phyloP scores from a whole-genome alignment of 2,888 invertebrate genomes.

The Zootermopsis nevadensis region DNA sequence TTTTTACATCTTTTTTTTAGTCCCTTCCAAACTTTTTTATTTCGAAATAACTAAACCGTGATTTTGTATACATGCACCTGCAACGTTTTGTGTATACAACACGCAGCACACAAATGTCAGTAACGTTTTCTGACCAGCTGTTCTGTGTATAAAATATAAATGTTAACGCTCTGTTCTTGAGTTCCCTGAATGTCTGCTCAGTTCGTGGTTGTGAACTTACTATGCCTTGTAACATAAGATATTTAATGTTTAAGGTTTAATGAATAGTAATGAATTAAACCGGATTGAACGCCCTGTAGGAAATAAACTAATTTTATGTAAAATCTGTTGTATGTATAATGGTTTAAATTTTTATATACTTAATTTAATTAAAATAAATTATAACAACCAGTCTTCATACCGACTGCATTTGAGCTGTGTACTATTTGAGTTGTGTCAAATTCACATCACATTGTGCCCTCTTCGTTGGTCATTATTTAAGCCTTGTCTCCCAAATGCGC shows the following conservation, averaged over 20 bases:
- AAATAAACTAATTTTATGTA: too few relatives aligned
- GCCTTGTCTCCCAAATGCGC: too few relatives aligned
- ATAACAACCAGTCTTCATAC: too few relatives aligned
- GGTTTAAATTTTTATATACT: too few relatives aligned
- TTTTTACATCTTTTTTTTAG: background rate
- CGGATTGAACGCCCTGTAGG: too few relatives aligned
- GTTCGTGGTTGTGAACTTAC: background rate
- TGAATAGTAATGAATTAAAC: too few relatives aligned
- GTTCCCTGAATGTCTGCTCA: background rate
- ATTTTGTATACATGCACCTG: slow-evolving; percentile 3
- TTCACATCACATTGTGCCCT: too few relatives aligned
- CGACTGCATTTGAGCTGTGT: too few relatives aligned
- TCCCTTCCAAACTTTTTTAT: background rate
- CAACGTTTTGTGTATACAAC: background rate
- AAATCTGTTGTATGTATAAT: too few relatives aligned
- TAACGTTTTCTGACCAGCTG: background rate
- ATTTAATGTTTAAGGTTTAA: background rate
- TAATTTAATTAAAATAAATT: too few relatives aligned
- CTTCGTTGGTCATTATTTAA: too few relatives aligned
- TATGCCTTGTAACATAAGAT: background rate
- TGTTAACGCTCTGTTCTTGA: background rate
- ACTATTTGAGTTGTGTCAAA: too few relatives aligned
- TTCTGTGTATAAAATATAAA: slow-evolving; percentile 12
- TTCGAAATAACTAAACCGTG: background rate
- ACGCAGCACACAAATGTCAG: background rate